A percentile compares a stretch with the other conserved stretches of the same genome.
Conservation (phyloP, 2,888 invertebrate species). For the Piscicola geometra region DNA sequence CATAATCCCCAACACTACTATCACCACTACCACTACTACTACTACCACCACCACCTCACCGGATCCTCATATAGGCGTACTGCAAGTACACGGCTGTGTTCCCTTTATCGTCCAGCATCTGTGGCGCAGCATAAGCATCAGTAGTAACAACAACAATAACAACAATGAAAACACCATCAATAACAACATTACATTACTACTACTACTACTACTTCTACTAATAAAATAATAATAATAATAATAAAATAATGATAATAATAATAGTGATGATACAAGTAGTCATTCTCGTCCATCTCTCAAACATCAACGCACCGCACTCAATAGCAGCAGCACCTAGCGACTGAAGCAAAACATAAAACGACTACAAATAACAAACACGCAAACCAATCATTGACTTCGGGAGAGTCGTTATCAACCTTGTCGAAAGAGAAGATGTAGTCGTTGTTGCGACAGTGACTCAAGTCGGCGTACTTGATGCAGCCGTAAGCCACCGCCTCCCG, state of each 20-base stretch:
- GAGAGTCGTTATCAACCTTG: slow-evolving; percentile 59
- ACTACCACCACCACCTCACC: slow-evolving; percentile 57
- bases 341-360: too few species aligned
- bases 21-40: neutral
- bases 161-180: too few species aligned
- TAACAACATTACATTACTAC: too few species aligned
- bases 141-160: neutral
- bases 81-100: slow-evolving; percentile 96
- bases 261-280: too few species aligned
- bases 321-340: neutral
- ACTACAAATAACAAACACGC: neutral
- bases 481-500: slow-evolving; percentile 92
- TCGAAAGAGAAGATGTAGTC: slow-evolving; percentile 98
- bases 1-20: too few species aligned
- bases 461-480: slow-evolving; percentile 95
- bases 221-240: neutral
- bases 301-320: neutral
- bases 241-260: slow-evolving; percentile 4
- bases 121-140: too few species aligned
- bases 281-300: too few species aligned
- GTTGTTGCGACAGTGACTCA: slow-evolving; percentile 83
- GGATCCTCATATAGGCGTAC: slow-evolving; percentile 88
- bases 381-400: neutral
- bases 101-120: slow-evolving; percentile 96
- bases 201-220: too few species aligned